A percentile compares a stretch with the other conserved stretches of the same genome.
phyloP scores from a whole-genome alignment of 1,140 invertebrate genomes.

The Eurosta solidaginis region DNA sequence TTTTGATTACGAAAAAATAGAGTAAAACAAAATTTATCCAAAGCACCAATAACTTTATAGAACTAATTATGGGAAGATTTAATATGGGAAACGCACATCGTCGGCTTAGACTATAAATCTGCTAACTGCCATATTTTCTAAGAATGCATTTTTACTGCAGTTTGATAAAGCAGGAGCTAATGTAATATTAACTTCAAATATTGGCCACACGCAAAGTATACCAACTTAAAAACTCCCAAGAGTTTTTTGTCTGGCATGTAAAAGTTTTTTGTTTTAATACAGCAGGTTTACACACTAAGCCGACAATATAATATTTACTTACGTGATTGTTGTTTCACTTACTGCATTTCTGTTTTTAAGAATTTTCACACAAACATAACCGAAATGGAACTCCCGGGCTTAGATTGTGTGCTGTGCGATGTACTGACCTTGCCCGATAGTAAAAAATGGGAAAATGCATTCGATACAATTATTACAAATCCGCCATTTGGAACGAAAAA shows the following conservation, averaged over 20 bases:
- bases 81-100: no score
- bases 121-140: no score
- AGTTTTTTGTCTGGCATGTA: neutral
- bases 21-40: neutral
- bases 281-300: no score
- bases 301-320: neutral
- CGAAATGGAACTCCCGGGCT: conserved; percentile 71
- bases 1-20: neutral
- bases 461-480: conserved; percentile 97
- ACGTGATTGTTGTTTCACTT: neutral
- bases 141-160: no score
- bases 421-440: conserved; percentile 64
- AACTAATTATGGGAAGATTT: no score
- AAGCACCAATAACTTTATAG: no score
- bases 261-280: neutral
- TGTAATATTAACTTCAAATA: no score
- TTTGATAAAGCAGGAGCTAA: no score
- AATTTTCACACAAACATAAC: conserved; percentile 73
- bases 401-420: conserved; percentile 78
- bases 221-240: no score
- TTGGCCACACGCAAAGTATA: no score
- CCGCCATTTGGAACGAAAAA: conserved; percentile 97
- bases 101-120: no score
- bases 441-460: conserved; percentile 70
- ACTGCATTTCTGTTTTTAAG: neutral